Percentiles rank a stretch among this genome's conserved stretches.
These are phyloP conservation scores for Cerastis rubricosa DNA, from an alignment of 2,888 invertebrate species.

Conservation along the genomic window DNA sequence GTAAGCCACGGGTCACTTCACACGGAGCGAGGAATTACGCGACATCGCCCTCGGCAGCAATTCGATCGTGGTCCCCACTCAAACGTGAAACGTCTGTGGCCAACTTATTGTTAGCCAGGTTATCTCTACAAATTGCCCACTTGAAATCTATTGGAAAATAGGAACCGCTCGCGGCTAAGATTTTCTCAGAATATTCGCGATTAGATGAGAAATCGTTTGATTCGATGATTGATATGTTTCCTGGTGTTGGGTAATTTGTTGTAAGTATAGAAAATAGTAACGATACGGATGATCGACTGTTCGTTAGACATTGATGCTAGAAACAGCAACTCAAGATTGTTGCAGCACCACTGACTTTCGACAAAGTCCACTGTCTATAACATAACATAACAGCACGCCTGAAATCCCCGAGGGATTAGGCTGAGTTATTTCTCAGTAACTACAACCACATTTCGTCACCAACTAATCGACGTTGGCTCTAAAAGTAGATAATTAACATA, in stretches of 20 bases:
- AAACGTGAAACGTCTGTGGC: slow-evolving; percentile 50
- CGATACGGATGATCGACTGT: slow-evolving; percentile 26
- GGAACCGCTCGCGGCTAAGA: slow-evolving; percentile 53
- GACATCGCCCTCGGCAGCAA: slow-evolving; percentile 58
- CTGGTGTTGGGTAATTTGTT: slow-evolving; percentile 57
- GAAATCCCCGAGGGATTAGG: not conserved
- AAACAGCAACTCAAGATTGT: not conserved
- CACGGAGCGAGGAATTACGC: slow-evolving; percentile 67
- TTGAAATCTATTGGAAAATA: slow-evolving; percentile 67
- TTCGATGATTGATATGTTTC: slow-evolving; percentile 59
- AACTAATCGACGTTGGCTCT: not conserved
- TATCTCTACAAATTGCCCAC: slow-evolving; percentile 64
- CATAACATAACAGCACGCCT: not conserved
- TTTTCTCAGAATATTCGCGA: slow-evolving; percentile 60
- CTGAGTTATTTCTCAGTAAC: not conserved
- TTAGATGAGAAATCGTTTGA: slow-evolving; percentile 60
- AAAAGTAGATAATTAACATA: not conserved
- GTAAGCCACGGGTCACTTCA: slow-evolving; percentile 70
- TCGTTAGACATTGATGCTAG: slow-evolving; percentile 11
- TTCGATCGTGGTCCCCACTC: slow-evolving; percentile 50
- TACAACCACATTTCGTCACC: not conserved
- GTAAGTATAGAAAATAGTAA: slow-evolving; percentile 43
- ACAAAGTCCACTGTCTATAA: not conserved
- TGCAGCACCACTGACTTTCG: not conserved
- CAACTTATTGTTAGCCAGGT: slow-evolving; percentile 63